phyloP scores from a whole-genome alignment of 1,140 invertebrate species.

The Druon quercuslanigerum region DNA sequence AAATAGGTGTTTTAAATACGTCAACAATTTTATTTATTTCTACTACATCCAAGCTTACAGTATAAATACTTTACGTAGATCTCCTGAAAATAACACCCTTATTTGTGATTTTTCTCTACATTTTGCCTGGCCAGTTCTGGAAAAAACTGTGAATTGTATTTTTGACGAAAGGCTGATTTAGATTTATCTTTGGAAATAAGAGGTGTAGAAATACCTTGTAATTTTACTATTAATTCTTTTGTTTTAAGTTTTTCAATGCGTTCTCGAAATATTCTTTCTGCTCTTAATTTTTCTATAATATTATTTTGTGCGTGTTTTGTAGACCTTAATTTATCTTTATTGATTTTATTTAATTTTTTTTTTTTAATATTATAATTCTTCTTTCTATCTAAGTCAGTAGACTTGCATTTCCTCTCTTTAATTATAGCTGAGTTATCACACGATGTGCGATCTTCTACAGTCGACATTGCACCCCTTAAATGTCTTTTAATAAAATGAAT shows the following conservation, averaged over 20 bases:
- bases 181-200: constrained; percentile 51
- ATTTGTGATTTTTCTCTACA: constrained; percentile 70
- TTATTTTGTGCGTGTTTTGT: constrained; percentile 68
- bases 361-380: constrained; percentile 36
- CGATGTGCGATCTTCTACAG: not conserved
- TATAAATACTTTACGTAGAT: not conserved
- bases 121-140: constrained; percentile 91
- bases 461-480: constrained; percentile 64
- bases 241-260: constrained; percentile 83
- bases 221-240: constrained; percentile 82
- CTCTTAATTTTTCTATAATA: constrained; percentile 84
- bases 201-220: constrained; percentile 74
- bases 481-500: constrained; percentile 82
- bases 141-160: constrained; percentile 96
- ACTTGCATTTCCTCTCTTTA: constrained; percentile 34
- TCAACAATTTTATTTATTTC: too few relatives aligned
- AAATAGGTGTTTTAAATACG: too few relatives aligned
- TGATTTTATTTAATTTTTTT: constrained; percentile 50
- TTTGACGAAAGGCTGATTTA: constrained; percentile 77
- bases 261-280: constrained; percentile 88
- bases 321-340: constrained; percentile 56
- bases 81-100: not conserved
- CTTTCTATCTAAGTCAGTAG: constrained; percentile 31
- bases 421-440: not conserved
- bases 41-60: too few relatives aligned